Conservation (phyloP, 1,140 invertebrate genomes). For the Orchestia grillus region DNA sequence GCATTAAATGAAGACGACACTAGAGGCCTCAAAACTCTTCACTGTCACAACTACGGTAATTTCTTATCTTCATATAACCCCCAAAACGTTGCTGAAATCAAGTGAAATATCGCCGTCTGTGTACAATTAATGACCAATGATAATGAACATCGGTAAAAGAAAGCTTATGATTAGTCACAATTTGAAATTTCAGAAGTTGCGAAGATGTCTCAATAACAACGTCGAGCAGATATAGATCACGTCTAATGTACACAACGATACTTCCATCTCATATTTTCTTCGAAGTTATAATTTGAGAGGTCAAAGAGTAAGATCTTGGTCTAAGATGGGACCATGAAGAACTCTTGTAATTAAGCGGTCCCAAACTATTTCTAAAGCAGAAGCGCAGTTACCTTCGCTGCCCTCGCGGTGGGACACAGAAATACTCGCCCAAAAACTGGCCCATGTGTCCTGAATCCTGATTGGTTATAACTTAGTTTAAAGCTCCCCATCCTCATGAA, state of each 20-base stretch:
- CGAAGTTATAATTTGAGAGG: background rate
- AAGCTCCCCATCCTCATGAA: too few species aligned
- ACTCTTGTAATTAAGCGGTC: background rate
- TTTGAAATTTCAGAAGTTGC: background rate
- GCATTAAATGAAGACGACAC: background rate
- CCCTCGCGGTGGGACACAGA: background rate
- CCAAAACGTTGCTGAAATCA: background rate
- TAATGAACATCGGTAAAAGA: background rate
- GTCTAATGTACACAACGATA: background rate
- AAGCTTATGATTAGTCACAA: background rate
- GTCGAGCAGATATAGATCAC: background rate
- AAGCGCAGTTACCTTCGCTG: background rate
- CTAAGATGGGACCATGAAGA: background rate
- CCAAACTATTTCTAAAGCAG: background rate
- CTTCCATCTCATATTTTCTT: background rate
- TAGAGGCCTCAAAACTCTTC: background rate
- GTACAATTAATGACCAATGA: background rate
- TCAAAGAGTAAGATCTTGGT: background rate
- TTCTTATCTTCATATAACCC: background rate
- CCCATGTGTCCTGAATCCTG: too few species aligned
- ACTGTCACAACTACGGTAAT: background rate
- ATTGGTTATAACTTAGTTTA: too few species aligned
- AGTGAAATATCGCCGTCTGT: background rate
- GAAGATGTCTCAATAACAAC: background rate
- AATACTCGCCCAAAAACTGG: too few species aligned